Evolutionary conservation across 1,140 invertebrate genomes (phyloP), one percentile per base, ranked within the genome.

Genomic region (Anthonomus grandis): DNA sequence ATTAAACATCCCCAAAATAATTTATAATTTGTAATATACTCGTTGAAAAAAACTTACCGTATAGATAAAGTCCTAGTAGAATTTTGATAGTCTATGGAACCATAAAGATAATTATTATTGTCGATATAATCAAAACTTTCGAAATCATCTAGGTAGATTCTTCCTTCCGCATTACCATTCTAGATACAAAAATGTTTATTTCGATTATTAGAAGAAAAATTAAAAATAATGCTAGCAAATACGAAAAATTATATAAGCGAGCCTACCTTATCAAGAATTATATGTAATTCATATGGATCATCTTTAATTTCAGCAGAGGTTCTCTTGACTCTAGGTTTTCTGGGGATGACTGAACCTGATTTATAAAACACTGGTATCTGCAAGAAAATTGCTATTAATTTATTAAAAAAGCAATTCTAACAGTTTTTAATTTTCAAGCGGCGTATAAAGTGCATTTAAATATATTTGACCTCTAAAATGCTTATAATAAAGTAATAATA

Each of bases 281-380:
- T 34, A 53, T 64, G 54, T 9, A 64, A 24, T 2, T 52, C 56
- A 17, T 44, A 42, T 22, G 41, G 39, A 42, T 60, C 57, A 39
- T 57, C 25, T 19, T 90, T 25, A 38, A 64, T 58, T 24, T 62
- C 60, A 13, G 49, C 42, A 1, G 63, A 53, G 17, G 60, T 54
- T 31, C 27, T 23, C 36, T 31, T 36, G 24, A 56, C 36, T 52
- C 93, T 81, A 74, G 95, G 86, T 75, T 95, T 95, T 37, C 87
- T 85, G 0, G 94, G 86, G 25, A 99, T 80, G 56, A 99, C 93
- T 8, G 83, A 94, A 12, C 95, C 96, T 50, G 93, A 91, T 63
- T 89, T 81, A 77, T 97, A 93, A 75, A 85, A 99, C 17, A 95
- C 89, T 10, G 96, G 95, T 57, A 95, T 90, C 83, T 93, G 74